Evolutionary conservation across 2,888 invertebrate species (phyloP).

Genomic region (Sarcophaga variegata): DNA sequence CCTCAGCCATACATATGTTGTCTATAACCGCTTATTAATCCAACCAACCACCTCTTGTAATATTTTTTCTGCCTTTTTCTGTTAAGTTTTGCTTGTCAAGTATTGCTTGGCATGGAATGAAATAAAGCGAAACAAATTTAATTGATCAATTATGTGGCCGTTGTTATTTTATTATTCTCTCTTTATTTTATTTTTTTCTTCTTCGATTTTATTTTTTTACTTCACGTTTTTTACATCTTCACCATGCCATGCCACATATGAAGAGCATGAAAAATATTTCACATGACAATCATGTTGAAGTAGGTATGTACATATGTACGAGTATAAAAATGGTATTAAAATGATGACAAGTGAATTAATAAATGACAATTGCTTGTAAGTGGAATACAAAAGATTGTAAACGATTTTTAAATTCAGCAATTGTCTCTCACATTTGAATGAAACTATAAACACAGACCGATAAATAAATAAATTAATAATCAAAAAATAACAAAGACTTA

Average conservation of each 20-base stretch:
- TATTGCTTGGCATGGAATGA: conserved; percentile 44
- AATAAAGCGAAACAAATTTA: conserved; percentile 56
- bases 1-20: not conserved
- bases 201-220: not conserved
- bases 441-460: conserved; percentile 34
- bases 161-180: conserved; percentile 3
- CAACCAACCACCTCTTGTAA: conserved; percentile 23
- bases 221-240: too few species aligned
- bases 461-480: conserved; percentile 30
- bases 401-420: conserved; percentile 60
- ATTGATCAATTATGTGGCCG: conserved; percentile 67
- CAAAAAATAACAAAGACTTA: not conserved
- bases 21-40: not conserved
- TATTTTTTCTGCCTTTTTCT: not conserved
- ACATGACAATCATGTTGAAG: conserved; percentile 62
- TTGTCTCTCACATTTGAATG: conserved; percentile 53
- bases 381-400: conserved; percentile 65
- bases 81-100: conserved; percentile 26
- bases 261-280: conserved; percentile 49
- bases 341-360: conserved; percentile 69
- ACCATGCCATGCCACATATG: not conserved
- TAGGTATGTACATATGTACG: not conserved
- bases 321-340: conserved; percentile 44
- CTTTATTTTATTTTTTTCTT: not conserved
- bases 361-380: conserved; percentile 68